These are phyloP conservation scores for Rhizomys pruinosus DNA, from an alignment of 2,113 vertebrate genomes.

Conservation along the genomic window DNA sequence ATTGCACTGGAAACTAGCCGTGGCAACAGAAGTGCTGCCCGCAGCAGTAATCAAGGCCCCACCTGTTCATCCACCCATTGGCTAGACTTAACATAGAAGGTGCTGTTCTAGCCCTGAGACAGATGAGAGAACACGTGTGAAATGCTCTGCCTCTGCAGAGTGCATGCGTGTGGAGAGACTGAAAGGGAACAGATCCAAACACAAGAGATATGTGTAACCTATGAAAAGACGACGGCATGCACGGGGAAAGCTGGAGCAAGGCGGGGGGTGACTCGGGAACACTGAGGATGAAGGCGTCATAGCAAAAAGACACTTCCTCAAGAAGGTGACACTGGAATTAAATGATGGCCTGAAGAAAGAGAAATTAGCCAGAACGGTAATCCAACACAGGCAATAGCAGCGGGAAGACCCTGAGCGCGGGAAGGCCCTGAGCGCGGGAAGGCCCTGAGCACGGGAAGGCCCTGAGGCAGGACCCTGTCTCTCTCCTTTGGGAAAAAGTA, in stretches of 20 bases:
- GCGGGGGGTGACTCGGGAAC: background rate
- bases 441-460: background rate
- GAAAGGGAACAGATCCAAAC: background rate
- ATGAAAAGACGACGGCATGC: background rate
- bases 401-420: no score
- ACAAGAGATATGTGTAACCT: background rate
- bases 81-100: no score
- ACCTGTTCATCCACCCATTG: background rate
- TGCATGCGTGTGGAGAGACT: background rate
- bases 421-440: no score
- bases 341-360: background rate
- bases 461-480: background rate
- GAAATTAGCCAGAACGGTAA: background rate
- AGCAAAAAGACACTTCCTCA: background rate
- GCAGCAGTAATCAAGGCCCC: background rate
- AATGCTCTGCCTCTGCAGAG: background rate
- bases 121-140: background rate
- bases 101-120: background rate
- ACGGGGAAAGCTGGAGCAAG: background rate
- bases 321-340: background rate
- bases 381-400: background rate
- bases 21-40: no score
- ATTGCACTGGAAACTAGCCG: background rate
- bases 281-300: accelerated
- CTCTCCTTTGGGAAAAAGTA: background rate